Base-by-base conservation (phyloP, 1,140 invertebrate genomes). In the Drosophila sucinea region DNA sequence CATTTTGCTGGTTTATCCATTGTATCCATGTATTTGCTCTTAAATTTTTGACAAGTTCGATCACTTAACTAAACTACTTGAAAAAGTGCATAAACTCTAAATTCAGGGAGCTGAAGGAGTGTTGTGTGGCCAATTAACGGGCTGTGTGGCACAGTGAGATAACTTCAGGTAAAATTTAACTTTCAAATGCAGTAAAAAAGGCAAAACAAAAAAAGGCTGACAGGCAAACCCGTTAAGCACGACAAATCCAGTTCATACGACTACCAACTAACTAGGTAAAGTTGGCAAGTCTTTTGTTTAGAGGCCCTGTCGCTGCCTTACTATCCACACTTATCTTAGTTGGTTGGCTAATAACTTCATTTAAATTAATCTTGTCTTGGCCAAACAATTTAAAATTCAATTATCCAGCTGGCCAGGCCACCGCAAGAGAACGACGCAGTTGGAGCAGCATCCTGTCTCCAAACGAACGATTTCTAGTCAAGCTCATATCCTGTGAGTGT, bases 81-180 rank as follows among this genome's bases (percentile, higher is more conserved):
- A 25, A 47, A 47, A 27, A 17, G 44, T 51, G 10, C 23, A 27
- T 51, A 27, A 51, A 27, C 2, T 23, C 2, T 6, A 3, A 51
- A 27, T 57, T 54, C 60, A 70, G 23, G 29, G 70, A 73, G 67
- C 70, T 60, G 72, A 61, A 77, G 77, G 44, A 51, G 44, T 56
- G 40, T 77, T 87, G 77, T 83, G 85, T 73, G 83, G 70, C 85
- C 85, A 89, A 89, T 90, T 89, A 89, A 89, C 84, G 84, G 60
- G 56, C 66, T 64, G 73, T 70, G 78, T 66, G 68, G 77, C 76
- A 63, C 62, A 60, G 61, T 51, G 11, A 44, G 61, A 77, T 79
- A 79, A 72, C 55, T 25, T 17, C 17, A 2, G 44, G 38, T 58
- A 70, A 77, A 73, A 84, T 87, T 87, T 84, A 87, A 74, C 77